Percentiles rank a stretch among this genome's conserved stretches.
Evolutionary conservation across 2,797 vertebrate genomes (phyloP).

Genomic region (Pachyuromys duprasi): DNA sequence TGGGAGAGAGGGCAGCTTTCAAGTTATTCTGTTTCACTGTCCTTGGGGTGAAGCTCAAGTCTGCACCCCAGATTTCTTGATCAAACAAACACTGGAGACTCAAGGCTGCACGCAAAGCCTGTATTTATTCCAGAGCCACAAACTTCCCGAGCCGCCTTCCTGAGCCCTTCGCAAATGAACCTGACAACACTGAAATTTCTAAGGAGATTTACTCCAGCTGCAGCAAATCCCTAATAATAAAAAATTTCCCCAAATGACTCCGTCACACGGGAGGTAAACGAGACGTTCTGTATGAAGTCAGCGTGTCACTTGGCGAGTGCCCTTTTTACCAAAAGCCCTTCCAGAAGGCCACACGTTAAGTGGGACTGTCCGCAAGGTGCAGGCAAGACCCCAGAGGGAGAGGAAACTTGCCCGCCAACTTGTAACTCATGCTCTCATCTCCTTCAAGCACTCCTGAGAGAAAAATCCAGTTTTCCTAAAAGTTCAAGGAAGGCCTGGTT

Average conservation of each 20-base stretch:
- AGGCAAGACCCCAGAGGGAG: neutral
- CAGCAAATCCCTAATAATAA: slow-evolving; percentile 79
- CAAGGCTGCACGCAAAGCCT: neutral
- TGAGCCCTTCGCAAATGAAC: slow-evolving; percentile 59
- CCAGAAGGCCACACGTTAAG: slow-evolving; percentile 2
- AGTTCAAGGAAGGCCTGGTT: slow-evolving; percentile 31
- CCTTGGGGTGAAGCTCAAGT: neutral
- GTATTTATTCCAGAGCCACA: slow-evolving; percentile 50
- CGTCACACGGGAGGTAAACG: slow-evolving; percentile 71
- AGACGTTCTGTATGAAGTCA: slow-evolving; percentile 70
- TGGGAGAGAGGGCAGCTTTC: neutral
- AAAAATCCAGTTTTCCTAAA: slow-evolving; percentile 52
- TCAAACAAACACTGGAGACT: slow-evolving; percentile 28
- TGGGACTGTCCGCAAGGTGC: neutral
- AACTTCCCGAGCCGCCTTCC: slow-evolving; percentile 27
- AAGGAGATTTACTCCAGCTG: slow-evolving; percentile 74
- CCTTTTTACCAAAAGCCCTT: slow-evolving; percentile 52
- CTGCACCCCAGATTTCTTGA: slow-evolving; percentile 35
- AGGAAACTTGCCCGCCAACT: neutral
- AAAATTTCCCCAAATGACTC: slow-evolving; percentile 75
- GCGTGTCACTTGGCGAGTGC: slow-evolving; percentile 47
- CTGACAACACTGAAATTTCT: slow-evolving; percentile 69
- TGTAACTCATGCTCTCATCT: neutral
- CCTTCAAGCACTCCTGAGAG: neutral
- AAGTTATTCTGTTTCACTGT: neutral